Percentiles rank a stretch among this genome's conserved stretches.
phyloP scores from a whole-genome alignment of 2,888 invertebrate genomes.

The Strigamia crassipes region DNA sequence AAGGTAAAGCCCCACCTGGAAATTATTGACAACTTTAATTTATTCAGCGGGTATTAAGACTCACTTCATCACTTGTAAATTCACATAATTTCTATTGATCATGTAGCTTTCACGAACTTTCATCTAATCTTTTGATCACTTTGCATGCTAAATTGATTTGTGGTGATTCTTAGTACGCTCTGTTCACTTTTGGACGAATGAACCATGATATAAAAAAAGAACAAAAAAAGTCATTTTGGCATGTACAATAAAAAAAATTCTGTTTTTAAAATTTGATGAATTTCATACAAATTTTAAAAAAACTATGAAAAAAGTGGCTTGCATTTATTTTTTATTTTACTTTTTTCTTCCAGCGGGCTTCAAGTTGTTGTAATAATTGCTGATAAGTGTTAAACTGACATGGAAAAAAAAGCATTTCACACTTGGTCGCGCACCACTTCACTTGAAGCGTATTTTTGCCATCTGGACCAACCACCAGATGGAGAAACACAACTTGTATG shows the following conservation, averaged over 20 bases:
- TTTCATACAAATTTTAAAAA: no score
- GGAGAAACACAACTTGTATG: conserved; percentile 12
- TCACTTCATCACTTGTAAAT: conserved; percentile 32
- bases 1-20: background rate
- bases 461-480: conserved; percentile 36
- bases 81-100: background rate
- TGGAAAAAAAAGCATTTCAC: conserved; percentile 19
- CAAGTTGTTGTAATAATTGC: conserved; percentile 32
- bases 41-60: conserved; percentile 10
- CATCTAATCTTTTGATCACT: conserved; percentile 1
- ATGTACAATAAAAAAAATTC: background rate
- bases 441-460: conserved; percentile 33
- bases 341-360: background rate
- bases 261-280: no score
- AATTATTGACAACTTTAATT: conserved; percentile 22
- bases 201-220: background rate
- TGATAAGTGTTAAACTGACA: conserved; percentile 21
- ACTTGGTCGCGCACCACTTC: conserved; percentile 40
- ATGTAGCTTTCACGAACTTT: background rate
- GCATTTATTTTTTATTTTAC: background rate
- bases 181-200: background rate
- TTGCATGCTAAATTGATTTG: background rate
- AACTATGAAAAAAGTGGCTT: background rate
- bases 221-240: background rate
- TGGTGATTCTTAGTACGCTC: background rate